Conservation (phyloP, 2,113 vertebrate species). For the Nerophis lumbriciformis region DNA sequence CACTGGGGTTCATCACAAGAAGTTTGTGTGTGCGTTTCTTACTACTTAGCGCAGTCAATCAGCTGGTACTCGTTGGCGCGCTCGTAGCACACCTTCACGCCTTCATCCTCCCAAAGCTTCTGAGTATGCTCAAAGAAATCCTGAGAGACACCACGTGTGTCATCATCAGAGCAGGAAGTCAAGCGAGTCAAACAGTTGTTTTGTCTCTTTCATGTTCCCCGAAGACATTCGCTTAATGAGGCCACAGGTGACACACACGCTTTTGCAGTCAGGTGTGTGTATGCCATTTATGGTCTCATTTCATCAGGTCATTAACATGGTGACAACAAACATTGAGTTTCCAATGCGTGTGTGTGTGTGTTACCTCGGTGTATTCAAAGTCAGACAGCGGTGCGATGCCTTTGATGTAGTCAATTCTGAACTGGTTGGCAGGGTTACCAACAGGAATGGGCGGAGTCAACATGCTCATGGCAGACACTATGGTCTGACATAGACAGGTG, state of each 20-base stretch:
- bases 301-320: slow-evolving; percentile 60
- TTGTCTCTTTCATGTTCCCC: slow-evolving; percentile 28
- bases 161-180: neutral
- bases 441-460: slow-evolving; percentile 52
- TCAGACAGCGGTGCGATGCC: slow-evolving; percentile 58
- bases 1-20: neutral
- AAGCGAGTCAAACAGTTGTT: slow-evolving; percentile 17
- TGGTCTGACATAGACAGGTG: slow-evolving; percentile 41
- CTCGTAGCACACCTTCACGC: slow-evolving; percentile 68
- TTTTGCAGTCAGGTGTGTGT: neutral
- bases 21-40: slow-evolving; percentile 25
- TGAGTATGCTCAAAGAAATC: slow-evolving; percentile 72
- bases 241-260: slow-evolving; percentile 40
- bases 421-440: slow-evolving; percentile 55
- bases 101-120: slow-evolving; percentile 69
- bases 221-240: slow-evolving; percentile 46
- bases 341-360: slow-evolving; percentile 6
- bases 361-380: slow-evolving; percentile 63
- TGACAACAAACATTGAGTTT: slow-evolving; percentile 56
- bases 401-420: slow-evolving; percentile 58
- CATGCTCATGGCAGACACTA: slow-evolving; percentile 52
- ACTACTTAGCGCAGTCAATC: slow-evolving; percentile 74
- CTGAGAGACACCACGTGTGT: slow-evolving; percentile 33
- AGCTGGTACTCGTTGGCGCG: slow-evolving; percentile 74
- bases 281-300: slow-evolving; percentile 19